Evolutionary conservation across 2,113 vertebrate species (phyloP).

Genomic region (Lethenteron camtschaticum): DNA sequence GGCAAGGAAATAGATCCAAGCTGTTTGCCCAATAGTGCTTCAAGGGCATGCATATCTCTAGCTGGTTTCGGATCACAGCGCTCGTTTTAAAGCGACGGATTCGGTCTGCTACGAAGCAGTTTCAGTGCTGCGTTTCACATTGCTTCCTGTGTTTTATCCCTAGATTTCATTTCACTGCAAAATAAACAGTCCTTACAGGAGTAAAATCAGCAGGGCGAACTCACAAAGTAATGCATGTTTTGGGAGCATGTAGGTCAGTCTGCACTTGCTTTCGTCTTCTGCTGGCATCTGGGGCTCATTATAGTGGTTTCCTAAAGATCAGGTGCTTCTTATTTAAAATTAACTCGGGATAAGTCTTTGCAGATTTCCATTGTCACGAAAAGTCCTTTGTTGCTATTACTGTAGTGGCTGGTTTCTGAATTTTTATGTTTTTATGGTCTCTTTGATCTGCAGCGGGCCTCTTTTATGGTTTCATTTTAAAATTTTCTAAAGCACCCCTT

Average conservation of each 20-base stretch:
- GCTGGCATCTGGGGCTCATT: background rate
- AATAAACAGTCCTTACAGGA: no score
- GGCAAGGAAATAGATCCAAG: slow-evolving; percentile 2
- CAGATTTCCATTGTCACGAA: slow-evolving; percentile 5
- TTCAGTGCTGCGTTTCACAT: no score
- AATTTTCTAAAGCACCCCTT: no score
- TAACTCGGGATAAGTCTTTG: slow-evolving; percentile 5
- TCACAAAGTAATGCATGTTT: background rate
- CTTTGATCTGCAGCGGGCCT: no score
- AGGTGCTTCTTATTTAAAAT: slow-evolving; percentile 6
- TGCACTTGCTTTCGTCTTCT: background rate
- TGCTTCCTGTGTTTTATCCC: no score
- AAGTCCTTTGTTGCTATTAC: slow-evolving; percentile 2
- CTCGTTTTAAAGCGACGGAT: no score
- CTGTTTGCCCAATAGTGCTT: background rate
- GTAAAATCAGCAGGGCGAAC: no score
- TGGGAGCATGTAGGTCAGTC: background rate
- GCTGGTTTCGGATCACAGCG: no score
- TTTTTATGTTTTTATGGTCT: no score
- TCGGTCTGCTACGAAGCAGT: no score
- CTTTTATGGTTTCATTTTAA: no score
- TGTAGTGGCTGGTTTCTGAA: background rate
- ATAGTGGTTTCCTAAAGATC: slow-evolving; percentile 5
- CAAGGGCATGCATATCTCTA: background rate
- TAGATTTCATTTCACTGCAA: no score